phyloP scores from a whole-genome alignment of 2,888 invertebrate genomes.

The Subacronicta megacephala region DNA sequence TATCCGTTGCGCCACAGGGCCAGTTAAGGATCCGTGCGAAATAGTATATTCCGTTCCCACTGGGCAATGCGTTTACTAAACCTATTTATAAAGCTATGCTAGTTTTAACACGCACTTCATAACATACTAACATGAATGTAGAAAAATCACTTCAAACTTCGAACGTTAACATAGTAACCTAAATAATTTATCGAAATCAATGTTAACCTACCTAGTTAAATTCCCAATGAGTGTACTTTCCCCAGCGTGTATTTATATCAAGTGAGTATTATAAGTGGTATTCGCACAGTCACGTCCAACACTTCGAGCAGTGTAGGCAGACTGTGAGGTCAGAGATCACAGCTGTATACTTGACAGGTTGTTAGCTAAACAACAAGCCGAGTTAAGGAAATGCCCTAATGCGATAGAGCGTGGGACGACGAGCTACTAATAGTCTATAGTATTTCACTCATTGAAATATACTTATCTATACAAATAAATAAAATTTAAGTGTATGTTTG shows the following conservation, averaged over 20 bases:
- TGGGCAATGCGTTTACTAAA: neutral
- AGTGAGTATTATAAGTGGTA: no score
- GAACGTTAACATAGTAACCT: no score
- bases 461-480: no score
- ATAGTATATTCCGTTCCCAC: constrained; percentile 41
- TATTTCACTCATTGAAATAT: neutral
- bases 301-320: constrained; percentile 30
- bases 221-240: no score
- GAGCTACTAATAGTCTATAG: constrained; percentile 1
- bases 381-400: constrained; percentile 36
- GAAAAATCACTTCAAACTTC: no score
- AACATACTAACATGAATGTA: neutral
- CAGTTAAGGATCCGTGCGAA: constrained; percentile 46
- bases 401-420: constrained; percentile 16
- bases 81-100: constrained; percentile 1
- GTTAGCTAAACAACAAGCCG: constrained; percentile 29
- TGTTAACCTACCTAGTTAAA: no score
- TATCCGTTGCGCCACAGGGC: constrained; percentile 92
- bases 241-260: no score
- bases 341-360: constrained; percentile 28
- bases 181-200: no score
- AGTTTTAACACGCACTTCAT: neutral
- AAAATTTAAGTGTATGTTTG: no score
- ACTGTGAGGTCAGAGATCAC: constrained; percentile 37
- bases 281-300: constrained; percentile 22